phyloP scores from a whole-genome alignment of 2,888 invertebrate genomes.

The Lepidochrysops patricia region DNA sequence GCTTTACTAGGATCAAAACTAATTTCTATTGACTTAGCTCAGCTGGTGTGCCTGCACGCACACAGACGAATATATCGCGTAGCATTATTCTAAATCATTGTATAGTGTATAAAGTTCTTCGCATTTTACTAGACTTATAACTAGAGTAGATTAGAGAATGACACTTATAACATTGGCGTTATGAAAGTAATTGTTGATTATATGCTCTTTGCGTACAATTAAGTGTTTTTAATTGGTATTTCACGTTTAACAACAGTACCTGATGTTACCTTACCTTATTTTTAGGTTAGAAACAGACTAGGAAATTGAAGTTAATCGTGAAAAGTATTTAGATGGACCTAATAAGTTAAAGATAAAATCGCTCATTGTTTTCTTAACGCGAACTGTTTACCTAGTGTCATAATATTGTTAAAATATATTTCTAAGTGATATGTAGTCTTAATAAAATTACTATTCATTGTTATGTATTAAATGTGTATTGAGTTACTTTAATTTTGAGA shows the following conservation, averaged over 20 bases:
- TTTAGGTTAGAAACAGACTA: too few relatives aligned
- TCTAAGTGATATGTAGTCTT: neutral
- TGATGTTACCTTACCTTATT: too few relatives aligned
- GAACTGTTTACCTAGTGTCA: neutral
- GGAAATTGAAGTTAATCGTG: too few relatives aligned
- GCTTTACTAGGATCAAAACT: neutral
- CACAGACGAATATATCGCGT: slow-evolving; percentile 43
- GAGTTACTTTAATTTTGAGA: neutral
- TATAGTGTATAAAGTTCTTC: slow-evolving; percentile 54
- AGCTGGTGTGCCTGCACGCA: slow-evolving; percentile 21
- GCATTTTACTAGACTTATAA: slow-evolving; percentile 8
- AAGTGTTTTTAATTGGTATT: too few relatives aligned
- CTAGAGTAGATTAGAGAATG: neutral
- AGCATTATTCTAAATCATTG: slow-evolving; percentile 68
- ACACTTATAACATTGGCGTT: neutral
- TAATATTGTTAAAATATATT: neutral
- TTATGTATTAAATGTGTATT: neutral
- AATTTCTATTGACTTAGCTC: neutral
- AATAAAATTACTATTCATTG: neutral
- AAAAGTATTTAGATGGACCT: neutral
- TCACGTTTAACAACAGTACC: too few relatives aligned
- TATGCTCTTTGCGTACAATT: too few relatives aligned
- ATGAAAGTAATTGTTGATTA: neutral
- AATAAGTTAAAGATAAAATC: neutral
- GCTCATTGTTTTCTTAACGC: neutral